Evolutionary conservation across 2,797 vertebrate species (phyloP).

Genomic region (Tiaroga cobitis): DNA sequence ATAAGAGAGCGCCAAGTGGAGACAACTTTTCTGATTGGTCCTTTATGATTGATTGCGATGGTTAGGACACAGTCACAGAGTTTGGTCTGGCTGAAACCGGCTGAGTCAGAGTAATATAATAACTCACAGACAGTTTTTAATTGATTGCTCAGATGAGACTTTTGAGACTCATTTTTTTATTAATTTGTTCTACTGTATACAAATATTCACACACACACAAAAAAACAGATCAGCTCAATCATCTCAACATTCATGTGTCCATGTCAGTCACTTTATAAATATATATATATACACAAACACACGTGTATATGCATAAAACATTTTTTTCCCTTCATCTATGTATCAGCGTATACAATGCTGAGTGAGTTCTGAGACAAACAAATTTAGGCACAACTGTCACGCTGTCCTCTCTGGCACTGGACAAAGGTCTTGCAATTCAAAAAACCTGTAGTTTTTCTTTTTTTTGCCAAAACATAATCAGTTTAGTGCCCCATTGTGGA

Average conservation of each 20-base stretch:
- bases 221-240: constrained; percentile 72
- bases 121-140: constrained; percentile 22
- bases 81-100: background rate
- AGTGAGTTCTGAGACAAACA: constrained; percentile 39
- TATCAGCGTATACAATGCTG: constrained; percentile 13
- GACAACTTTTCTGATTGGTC: background rate
- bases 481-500: constrained; percentile 44
- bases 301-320: constrained; percentile 14
- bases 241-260: constrained; percentile 84
- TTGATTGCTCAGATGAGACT: constrained; percentile 62
- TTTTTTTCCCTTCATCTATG: constrained; percentile 8
- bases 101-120: background rate
- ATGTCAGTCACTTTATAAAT: constrained; percentile 41
- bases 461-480: constrained; percentile 47
- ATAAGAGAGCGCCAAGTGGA: background rate
- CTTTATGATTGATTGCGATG: background rate
- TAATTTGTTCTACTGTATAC: constrained; percentile 89
- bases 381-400: constrained; percentile 39
- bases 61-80: background rate
- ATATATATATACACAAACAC: constrained; percentile 31
- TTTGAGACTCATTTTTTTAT: constrained; percentile 82
- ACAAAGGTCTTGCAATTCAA: constrained; percentile 39
- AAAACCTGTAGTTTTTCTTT: background rate
- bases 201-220: constrained; percentile 85
- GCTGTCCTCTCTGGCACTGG: constrained; percentile 29